Base-by-base conservation (phyloP, 2,888 invertebrate genomes). In the Plagiodera versicolora region DNA sequence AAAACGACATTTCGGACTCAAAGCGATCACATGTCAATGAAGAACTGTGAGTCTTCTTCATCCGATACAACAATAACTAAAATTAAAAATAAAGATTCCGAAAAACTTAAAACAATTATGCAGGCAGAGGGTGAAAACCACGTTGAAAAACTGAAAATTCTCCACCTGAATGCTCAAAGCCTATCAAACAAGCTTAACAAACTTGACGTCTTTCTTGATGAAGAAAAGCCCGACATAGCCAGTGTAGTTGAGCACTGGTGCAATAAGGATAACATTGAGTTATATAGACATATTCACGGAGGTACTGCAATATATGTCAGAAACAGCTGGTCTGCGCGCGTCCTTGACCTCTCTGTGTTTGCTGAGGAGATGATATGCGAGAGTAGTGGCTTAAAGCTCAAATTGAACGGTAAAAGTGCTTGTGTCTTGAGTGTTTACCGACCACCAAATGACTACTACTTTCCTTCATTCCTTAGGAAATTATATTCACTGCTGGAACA, bases 171-270 rank as follows among this genome's bases (percentile, higher is more conserved):
- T 48, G 35, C 56, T 0, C 48, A 56, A 48, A 19, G 19, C 5
- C 16, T 56, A 2, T 1, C 14, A 6, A 56, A 47, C 11, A 56
- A 56, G 19, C 1, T 35, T 1, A 9, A 35, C 10, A n/a, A n/a
- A n/a, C n/a, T n/a, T n/a, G n/a, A n/a, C n/a, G n/a, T n/a, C n/a
- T n/a, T n/a, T n/a, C n/a, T 47, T 1, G 2, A 11, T 16, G 55
- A 55, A 47, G 55, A 55, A 18, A 47, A 45, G 3, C 55, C 55
- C 1, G 47, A 46, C 9, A 24, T 55, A 10, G 9, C 47, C 8
- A 55, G 55, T 47, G 18, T 55, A 24, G 55, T 24, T 14, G 55
- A 55, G 11, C 28, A 55, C 17, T 55, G 55, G 47, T 55, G 55
- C 14, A 14, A 47, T 11, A 8, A 16, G 1, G 55, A 55, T 10